phyloP scores from a whole-genome alignment of 2,797 vertebrate genomes.

The Danio choprae region DNA sequence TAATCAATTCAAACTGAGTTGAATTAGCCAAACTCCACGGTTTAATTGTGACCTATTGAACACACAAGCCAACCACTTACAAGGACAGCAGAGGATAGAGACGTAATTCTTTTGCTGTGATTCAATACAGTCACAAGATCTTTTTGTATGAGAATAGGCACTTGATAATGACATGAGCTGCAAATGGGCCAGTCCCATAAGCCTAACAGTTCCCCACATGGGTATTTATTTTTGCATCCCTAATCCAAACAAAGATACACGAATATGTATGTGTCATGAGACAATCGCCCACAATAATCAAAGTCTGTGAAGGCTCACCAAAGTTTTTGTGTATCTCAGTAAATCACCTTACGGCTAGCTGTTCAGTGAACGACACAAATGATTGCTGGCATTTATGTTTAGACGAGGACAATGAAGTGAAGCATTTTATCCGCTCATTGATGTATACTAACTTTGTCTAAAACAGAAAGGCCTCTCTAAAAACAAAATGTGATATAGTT shows the following conservation, averaged over 20 bases:
- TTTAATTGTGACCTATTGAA: conserved; percentile 22
- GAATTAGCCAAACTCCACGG: neutral
- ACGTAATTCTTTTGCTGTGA: conserved; percentile 38
- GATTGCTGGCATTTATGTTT: conserved; percentile 51
- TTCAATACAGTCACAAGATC: conserved; percentile 51
- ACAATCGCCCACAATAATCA: conserved; percentile 5
- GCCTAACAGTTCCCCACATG: neutral
- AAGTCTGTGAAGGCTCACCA: neutral
- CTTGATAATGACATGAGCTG: conserved; percentile 17
- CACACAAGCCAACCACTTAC: conserved; percentile 27
- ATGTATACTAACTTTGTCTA: too few relatives aligned
- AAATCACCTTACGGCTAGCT: conserved; percentile 9
- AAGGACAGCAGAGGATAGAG: conserved; percentile 8
- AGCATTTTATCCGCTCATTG: too few relatives aligned
- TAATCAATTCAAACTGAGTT: conserved; percentile 25
- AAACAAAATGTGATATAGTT: too few relatives aligned
- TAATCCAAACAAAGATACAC: neutral
- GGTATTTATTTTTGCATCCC: conserved; percentile 6
- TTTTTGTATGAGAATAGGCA: conserved; percentile 21
- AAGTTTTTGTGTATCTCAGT: neutral
- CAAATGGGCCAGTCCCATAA: conserved; percentile 7
- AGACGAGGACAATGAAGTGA: conserved; percentile 54
- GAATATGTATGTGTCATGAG: conserved; percentile 3
- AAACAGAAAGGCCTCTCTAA: too few relatives aligned
- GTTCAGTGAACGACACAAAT: conserved; percentile 52